Evolutionary conservation across 2,888 invertebrate species (phyloP), one percentile per base, ranked within the genome.

Genomic region (Diarsia brunnea): DNA sequence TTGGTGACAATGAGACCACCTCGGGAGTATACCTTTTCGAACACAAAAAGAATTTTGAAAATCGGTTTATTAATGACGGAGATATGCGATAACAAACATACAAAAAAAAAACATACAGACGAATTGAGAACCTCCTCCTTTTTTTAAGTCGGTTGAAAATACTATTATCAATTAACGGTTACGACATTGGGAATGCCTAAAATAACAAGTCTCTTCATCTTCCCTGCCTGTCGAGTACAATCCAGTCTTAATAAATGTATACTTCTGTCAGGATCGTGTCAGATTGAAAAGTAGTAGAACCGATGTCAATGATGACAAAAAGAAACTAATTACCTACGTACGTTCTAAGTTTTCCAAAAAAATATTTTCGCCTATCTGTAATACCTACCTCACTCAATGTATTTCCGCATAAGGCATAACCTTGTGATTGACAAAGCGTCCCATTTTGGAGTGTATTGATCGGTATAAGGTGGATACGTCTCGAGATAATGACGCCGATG

Each of bases 401-500:
- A 55, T 58, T 71, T 69, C 58, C 65, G 58, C 27, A 38, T 68
- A 49, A 49, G 43, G 49, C 21, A 43, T 55, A 66, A 69, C 69
- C 68, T 69, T 53, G 65, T 58, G 38, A 58, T 82, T 60, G 31
- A 14, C 43, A 69, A 82, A 84, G 58, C 51, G 24, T 67, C 51
- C 49, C 63, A 51, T 80, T 82, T 72, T 70, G 45, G 47, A 67
- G 66, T 51, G 58, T 81, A 84, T 84, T 73, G 77, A 83, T 81
- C 82, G 67, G 45, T 70, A 70, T 73, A 61, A 55, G 73, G 61
- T 73, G 81, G 84, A 71, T 80, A 80, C 69, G 55, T 84, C 84
- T 68, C 69, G 67, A 82, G 84, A 78, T 81, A 78, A 73, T 53
- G 61, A 38, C 55, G 49, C 10, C 65, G 43, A 31, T 60, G 27